Conservation (phyloP, 2,888 invertebrate genomes). For the Himalopsyche anomala region DNA sequence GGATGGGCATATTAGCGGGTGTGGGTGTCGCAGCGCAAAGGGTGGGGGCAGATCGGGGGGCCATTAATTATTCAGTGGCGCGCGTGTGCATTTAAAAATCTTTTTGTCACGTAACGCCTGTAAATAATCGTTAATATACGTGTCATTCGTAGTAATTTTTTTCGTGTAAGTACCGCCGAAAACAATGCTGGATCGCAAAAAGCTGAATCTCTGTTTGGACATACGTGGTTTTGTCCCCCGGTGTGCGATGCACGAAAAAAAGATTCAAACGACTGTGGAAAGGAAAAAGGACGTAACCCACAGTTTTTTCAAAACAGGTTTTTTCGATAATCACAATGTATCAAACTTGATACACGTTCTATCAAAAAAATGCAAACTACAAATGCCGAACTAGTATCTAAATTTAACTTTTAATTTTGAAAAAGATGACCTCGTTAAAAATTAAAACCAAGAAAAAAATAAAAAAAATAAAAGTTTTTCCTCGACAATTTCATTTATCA, state of each 20-base stretch:
- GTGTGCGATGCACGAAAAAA: background rate
- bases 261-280: background rate
- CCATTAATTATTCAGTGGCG: slow-evolving; percentile 34
- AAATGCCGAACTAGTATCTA: no score
- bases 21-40: background rate
- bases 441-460: no score
- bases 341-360: no score
- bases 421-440: no score
- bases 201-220: background rate
- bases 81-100: slow-evolving; percentile 54
- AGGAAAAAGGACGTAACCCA: no score
- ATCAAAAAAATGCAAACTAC: no score
- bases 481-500: no score
- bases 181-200: slow-evolving; percentile 12
- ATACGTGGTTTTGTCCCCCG: background rate
- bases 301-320: no score
- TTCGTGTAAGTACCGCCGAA: slow-evolving; percentile 11
- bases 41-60: background rate
- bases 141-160: slow-evolving; percentile 56
- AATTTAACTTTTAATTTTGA: no score
- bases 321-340: no score
- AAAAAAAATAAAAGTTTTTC: no score
- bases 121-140: slow-evolving; percentile 65
- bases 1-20: slow-evolving; percentile 27
- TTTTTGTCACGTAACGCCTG: slow-evolving; percentile 64